phyloP scores from a whole-genome alignment of 1,140 invertebrate species.

The Archivesica marissinica region DNA sequence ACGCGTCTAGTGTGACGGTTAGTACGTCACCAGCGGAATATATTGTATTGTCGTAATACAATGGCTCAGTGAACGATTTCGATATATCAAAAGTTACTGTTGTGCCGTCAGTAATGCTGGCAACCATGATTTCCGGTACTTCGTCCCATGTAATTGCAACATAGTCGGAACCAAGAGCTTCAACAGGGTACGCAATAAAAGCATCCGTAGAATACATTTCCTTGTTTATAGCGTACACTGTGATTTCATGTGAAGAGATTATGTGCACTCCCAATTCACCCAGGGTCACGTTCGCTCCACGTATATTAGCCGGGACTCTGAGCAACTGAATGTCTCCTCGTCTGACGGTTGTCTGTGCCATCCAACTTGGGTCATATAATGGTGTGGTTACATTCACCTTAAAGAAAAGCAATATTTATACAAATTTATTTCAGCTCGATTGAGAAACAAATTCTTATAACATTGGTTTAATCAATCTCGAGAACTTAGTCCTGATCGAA shows the following conservation, averaged over 20 bases:
- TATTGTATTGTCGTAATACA: constrained; percentile 30
- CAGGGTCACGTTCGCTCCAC: neutral
- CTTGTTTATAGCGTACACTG: constrained; percentile 68
- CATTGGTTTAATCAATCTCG: too few species aligned
- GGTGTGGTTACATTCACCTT: constrained; percentile 60
- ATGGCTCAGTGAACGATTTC: neutral
- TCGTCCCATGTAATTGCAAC: constrained; percentile 57
- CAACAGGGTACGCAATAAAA: constrained; percentile 70
- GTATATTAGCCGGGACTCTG: constrained; percentile 1
- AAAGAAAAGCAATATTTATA: neutral
- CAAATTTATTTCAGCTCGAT: neutral
- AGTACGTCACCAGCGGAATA: constrained; percentile 57
- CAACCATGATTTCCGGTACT: constrained; percentile 39
- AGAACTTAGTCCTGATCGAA: too few species aligned
- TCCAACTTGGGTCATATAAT: neutral
- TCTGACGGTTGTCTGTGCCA: neutral
- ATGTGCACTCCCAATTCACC: constrained; percentile 43
- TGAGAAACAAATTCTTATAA: too few species aligned
- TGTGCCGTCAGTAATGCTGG: constrained; percentile 50
- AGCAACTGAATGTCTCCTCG: constrained; percentile 23
- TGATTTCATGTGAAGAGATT: constrained; percentile 56
- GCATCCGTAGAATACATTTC: constrained; percentile 66
- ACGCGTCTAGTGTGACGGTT: constrained; percentile 46
- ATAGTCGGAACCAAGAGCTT: constrained; percentile 67
- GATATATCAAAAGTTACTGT: constrained; percentile 48